These are phyloP conservation scores for western clawed frog (Xenopus tropicalis) DNA, from an alignment of 2,113 vertebrate species.

Conservation along the genomic window DNA sequence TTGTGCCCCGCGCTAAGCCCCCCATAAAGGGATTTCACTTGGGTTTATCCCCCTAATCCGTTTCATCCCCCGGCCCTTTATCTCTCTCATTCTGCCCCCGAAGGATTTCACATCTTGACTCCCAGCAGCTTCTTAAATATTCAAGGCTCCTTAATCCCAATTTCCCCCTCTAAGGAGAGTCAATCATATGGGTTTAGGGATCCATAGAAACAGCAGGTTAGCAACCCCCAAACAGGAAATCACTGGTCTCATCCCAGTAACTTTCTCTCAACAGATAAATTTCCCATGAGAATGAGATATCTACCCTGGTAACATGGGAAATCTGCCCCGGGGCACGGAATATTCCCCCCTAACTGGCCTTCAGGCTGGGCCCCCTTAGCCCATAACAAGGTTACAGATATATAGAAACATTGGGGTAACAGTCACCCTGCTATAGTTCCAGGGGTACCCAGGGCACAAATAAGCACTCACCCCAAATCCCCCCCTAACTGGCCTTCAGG, in stretches of 20 bases:
- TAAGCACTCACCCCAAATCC: too few relatives aligned
- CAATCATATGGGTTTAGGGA: constrained; percentile 16
- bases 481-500: too few relatives aligned
- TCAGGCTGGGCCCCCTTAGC: too few relatives aligned
- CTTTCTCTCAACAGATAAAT: too few relatives aligned
- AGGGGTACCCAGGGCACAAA: too few relatives aligned
- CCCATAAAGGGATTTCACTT: constrained; percentile 19
- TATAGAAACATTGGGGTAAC: too few relatives aligned
- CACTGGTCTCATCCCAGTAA: background rate
- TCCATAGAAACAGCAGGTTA: constrained; percentile 40
- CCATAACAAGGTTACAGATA: too few relatives aligned
- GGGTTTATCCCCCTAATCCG: constrained; percentile 26
- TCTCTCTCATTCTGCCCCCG: constrained; percentile 5
- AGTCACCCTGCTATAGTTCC: too few relatives aligned
- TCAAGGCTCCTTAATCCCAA: constrained; percentile 28
- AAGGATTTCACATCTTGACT: constrained; percentile 18
- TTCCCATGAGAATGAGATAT: too few relatives aligned
- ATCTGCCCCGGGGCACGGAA: too few relatives aligned
- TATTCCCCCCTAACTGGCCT: too few relatives aligned
- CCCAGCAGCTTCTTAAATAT: constrained; percentile 25
- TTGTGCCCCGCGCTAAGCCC: constrained; percentile 9
- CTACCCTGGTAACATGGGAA: too few relatives aligned
- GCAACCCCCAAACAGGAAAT: constrained; percentile 22
- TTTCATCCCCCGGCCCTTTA: constrained; percentile 12
- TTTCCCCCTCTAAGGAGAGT: constrained; percentile 7